These are phyloP conservation scores for Halictus ligatus DNA, from an alignment of 2,888 invertebrate species.

Conservation along the genomic window DNA sequence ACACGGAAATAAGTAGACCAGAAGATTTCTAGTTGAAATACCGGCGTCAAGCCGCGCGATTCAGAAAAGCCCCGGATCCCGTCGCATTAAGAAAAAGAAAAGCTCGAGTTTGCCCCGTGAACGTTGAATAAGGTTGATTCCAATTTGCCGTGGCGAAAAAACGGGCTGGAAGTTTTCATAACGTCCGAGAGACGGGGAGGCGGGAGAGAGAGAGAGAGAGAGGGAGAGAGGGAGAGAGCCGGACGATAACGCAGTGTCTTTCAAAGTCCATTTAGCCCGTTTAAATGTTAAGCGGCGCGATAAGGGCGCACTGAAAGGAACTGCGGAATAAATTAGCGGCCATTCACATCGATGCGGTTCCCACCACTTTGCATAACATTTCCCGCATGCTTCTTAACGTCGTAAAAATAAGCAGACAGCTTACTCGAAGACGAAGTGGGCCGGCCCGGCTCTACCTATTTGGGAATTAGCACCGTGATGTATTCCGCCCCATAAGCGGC, in stretches of 20 bases:
- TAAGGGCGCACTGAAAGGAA: constrained; percentile 42
- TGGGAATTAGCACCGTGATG: constrained; percentile 74
- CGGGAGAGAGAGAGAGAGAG: no score
- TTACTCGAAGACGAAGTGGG: constrained; percentile 67
- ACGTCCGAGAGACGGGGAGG: neutral
- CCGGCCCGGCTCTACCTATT: constrained; percentile 62
- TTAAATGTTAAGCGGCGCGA: constrained; percentile 46
- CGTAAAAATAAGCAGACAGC: constrained; percentile 70
- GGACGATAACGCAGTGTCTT: constrained; percentile 40
- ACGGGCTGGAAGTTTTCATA: constrained; percentile 25
- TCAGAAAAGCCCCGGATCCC: neutral
- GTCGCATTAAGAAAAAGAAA: neutral
- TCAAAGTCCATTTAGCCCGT: constrained; percentile 40
- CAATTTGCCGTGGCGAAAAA: constrained; percentile 11
- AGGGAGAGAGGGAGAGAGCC: no score
- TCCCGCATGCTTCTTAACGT: constrained; percentile 48
- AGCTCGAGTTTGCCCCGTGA: neutral
- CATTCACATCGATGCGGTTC: constrained; percentile 62
- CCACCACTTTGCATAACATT: constrained; percentile 67
- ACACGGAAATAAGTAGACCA: neutral
- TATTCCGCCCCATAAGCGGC: constrained; percentile 70
- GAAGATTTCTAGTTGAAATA: neutral
- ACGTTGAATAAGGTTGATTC: constrained; percentile 5
- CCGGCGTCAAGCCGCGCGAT: neutral
- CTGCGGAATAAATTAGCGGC: constrained; percentile 65